Evolutionary conservation across 2,113 vertebrate genomes (phyloP), one percentile per base, ranked within the genome.

Genomic region (Oostethus manadensis): DNA sequence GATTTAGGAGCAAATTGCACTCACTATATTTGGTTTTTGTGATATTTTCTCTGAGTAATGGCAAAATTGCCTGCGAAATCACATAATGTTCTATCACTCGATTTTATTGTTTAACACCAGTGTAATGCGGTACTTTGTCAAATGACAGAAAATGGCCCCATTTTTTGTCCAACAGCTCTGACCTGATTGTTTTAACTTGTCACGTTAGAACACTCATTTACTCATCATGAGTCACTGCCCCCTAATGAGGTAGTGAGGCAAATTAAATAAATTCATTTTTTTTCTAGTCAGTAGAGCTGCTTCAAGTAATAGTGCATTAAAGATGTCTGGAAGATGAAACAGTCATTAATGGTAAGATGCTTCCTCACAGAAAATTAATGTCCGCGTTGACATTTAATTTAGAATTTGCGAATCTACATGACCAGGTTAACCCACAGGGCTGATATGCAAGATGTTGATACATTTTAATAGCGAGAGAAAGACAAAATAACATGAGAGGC

Each of bases 131-230:
- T 73, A 48, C 20, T 70, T 80, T 78, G 68, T 61, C 20, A 10
- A 77, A 70, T 60, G 66, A 68, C 42, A 73, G 61, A 71, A 80
- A 74, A 73, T 49, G 55, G 14, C 65, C 69, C 59, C 18, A 7
- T 70, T 71, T n/a, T 81, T 80, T 81, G 67, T 71, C 65, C 70
- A 66, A 58, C 74, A 8, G 66, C 71, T 55, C 61, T 87, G 85
- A 85, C 83, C 83, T 83, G 80, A 77, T 87, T 76, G 72, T 79
- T 83, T 77, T 62, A 66, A 80, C 75, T 70, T 83, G 79, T 81
- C 77, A 81, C 70, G 76, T 75, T 74, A 56, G 51, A 78, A 71
- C 45, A 64, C 57, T 80, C 73, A 75, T 79, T 84, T 77, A 79
- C 76, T 69, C 62, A 21, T 86, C 73, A 72, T 22, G 64, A 80